These are phyloP conservation scores for Chauna torquata DNA, from an alignment of 2,113 vertebrate species.

Conservation along the genomic window DNA sequence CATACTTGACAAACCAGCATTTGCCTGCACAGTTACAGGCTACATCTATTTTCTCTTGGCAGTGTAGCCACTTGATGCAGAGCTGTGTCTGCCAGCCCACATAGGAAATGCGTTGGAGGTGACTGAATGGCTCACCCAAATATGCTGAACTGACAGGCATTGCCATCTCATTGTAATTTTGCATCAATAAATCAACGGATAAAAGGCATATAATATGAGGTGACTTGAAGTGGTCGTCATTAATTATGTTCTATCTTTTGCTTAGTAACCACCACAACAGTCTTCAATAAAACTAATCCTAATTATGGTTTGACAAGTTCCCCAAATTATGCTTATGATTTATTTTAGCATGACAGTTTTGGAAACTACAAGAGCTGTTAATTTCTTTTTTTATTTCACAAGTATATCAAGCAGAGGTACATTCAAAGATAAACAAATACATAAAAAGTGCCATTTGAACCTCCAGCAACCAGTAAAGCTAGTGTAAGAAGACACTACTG, in stretches of 20 bases:
- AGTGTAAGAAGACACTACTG: neutral
- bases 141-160: conserved; percentile 9
- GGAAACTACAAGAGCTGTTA: neutral
- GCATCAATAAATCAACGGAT: conserved; percentile 47
- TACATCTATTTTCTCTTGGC: conserved; percentile 5
- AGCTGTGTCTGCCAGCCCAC: neutral
- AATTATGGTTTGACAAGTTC: conserved; percentile 55
- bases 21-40: neutral
- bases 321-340: conserved; percentile 51
- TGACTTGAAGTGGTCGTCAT: conserved; percentile 45
- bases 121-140: conserved; percentile 6
- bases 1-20: neutral
- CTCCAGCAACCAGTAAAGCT: neutral
- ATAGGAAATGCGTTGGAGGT: neutral
- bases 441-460: neutral
- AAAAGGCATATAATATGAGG: conserved; percentile 49
- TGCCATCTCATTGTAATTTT: conserved; percentile 30
- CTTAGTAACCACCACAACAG: conserved; percentile 43
- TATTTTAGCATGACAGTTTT: conserved; percentile 39
- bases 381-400: conserved; percentile 31
- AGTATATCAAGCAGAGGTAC: neutral
- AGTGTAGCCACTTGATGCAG: neutral
- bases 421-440: conserved; percentile 18
- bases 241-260: conserved; percentile 43
- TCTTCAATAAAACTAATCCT: conserved; percentile 63